Percentiles rank a stretch among this genome's conserved stretches.
phyloP scores from a whole-genome alignment of 2,888 invertebrate species.

The Poecilobothrus nobilitatus region DNA sequence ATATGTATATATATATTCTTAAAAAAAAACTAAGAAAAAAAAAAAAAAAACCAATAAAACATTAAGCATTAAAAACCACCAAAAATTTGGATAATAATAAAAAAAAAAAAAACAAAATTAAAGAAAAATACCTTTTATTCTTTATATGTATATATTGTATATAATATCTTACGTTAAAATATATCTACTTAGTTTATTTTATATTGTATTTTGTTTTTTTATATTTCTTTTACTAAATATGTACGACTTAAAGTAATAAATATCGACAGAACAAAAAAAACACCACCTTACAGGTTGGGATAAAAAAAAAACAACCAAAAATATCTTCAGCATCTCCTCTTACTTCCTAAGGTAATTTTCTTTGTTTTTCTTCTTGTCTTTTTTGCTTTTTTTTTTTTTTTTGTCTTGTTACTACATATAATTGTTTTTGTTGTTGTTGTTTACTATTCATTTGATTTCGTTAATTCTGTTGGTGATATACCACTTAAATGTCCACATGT shows the following conservation, averaged over 20 bases:
- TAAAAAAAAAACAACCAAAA: neutral
- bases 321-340: neutral
- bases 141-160: no score
- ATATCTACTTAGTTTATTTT: neutral
- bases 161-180: neutral
- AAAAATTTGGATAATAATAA: constrained; percentile 6
- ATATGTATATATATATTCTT: no score
- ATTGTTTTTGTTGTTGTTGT: neutral
- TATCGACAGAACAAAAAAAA: neutral
- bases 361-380: no score
- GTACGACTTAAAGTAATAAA: constrained; percentile 3
- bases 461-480: constrained; percentile 4
- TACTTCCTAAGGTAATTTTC: neutral
- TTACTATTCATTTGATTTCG: neutral
- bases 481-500: constrained; percentile 6
- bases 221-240: neutral
- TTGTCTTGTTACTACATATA: neutral
- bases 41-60: neutral
- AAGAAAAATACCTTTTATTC: neutral
- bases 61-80: neutral
- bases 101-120: neutral
- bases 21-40: no score
- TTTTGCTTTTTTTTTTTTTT: neutral
- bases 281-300: constrained; percentile 1
- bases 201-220: neutral